Evolutionary conservation across 2,113 vertebrate species (phyloP), one percentile per base, ranked within the genome.

Genomic region (Andinoacara biseriatus): DNA sequence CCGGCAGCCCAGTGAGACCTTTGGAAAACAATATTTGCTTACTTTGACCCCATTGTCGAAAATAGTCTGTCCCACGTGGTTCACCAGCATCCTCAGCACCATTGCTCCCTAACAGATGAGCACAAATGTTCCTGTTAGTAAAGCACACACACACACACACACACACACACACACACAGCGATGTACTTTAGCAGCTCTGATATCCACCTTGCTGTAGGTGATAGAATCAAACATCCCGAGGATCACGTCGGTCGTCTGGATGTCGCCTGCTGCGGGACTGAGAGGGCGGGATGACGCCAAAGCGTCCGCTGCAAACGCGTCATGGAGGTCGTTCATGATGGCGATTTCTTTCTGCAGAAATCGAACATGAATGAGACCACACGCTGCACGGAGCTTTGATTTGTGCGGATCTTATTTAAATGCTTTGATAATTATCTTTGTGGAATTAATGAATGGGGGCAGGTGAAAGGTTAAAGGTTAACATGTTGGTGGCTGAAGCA

Each of bases 31-130:
- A 3, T 7, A 6, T 13, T 3, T 15, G 22, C 94, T 94, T 87
- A 96, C 96, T 58, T 49, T 86, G 54, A 96, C 3, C 6, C 91
- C 95, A 2, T 22, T 31, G 31, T 79, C 9, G 80, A 96, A 96
- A 54, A 33, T 14, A 0, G 0, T 4, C 11, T 95, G 74, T 2
- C 2, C 49, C 63, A 96, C 76, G 0, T 58, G 2, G 52, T 81
- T 22, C 2, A 83, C 89, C 78, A 96, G 86, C 96, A 96, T 96
- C 59, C 92, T 95, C 80, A 96, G 85, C 79, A 96, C 82, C 14
- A 88, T 43, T 0, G 94, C 93, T 1, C 95, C 95, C 96, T 94
- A 54, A n/a, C 8, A 54, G 58, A 46, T 35, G 4, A 85, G 82
- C 20, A 82, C 26, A 24, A 82, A 52, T 17, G 7, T 22, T 49